Evolutionary conservation across 2,113 vertebrate species (phyloP), one percentile per base, ranked within the genome.

Genomic region (Neoarius graeffei): DNA sequence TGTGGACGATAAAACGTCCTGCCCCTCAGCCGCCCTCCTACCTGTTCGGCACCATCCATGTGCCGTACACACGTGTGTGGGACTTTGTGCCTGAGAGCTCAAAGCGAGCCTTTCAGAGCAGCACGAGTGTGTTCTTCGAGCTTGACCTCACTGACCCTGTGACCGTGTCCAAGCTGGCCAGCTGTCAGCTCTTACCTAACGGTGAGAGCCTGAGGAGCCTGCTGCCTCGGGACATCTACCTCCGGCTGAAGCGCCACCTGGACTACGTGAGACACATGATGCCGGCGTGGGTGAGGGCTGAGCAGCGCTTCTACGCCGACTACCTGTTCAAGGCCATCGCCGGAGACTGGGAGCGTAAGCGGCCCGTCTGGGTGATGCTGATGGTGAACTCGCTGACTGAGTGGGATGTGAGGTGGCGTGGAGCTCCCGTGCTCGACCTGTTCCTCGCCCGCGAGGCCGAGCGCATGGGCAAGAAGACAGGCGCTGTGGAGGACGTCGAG

Each of bases 321-420:
- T 99, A 99, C 94, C 95, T 99, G 71, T 99, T 99, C 93, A 99
- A 99, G 0, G 98, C 98, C 87, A 99, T 99, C 0, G 98, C 98
- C 0, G 98, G 98, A 35, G 99, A 99, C 95, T 99, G 98, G 98
- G 98, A 99, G 90, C 96, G 98, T 92, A 99, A 99, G 93, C 95
- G 98, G 90, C 98, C 98, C 0, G 97, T 99, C 57, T 99, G 98
- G 98, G 98, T 99, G 93, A 99, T 99, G 98, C 96, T 99, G 71
- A 99, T 99, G 98, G 97, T 99, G 88, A 99, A 99, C 95, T 99
- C 98, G 0, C 94, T 99, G 92, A 99, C 98, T 0, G 98, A 99
- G 94, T 97, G 97, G 0, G 98, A 99, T 23, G 96, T 99, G n/a
- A 95, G 98, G 84, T 97, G 97, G 76, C 93, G 98, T 0, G 98